Conservation (phyloP, 2,113 vertebrate species). For the human region DNA sequence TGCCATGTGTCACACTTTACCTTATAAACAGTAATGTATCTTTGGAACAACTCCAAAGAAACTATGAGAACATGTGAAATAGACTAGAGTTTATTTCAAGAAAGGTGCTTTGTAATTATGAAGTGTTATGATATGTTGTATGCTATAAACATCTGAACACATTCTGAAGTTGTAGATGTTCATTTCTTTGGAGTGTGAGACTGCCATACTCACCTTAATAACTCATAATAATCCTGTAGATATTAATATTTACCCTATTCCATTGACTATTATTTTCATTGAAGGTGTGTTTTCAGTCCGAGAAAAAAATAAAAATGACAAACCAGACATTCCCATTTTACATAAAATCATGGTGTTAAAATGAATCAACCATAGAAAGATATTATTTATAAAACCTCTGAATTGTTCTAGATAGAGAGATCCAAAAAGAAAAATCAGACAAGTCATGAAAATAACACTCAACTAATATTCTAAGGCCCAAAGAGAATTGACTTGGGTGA, state of each 20-base stretch:
- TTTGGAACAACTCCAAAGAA: neutral
- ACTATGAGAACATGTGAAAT: neutral
- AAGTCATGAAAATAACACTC: neutral
- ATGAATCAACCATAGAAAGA: neutral
- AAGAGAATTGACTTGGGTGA: neutral
- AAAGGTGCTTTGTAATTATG: neutral
- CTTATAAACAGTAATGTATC: neutral
- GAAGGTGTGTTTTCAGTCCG: neutral
- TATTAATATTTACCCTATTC: neutral
- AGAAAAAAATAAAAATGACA: neutral
- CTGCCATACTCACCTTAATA: no score
- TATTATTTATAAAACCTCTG: neutral
- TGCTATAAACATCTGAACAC: neutral
- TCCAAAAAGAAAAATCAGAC: neutral
- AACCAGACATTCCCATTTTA: neutral
- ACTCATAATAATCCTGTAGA: neutral
- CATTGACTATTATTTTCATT: neutral
- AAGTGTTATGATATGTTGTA: neutral
- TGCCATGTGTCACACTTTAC: neutral
- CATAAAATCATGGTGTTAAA: neutral
- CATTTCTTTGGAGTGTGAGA: neutral
- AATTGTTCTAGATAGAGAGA: neutral
- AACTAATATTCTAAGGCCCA: neutral
- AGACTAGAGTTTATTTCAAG: neutral
- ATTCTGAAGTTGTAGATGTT: neutral